These are phyloP conservation scores for Microtus richardsoni DNA, from an alignment of 2,113 vertebrate genomes.

Conservation along the genomic window DNA sequence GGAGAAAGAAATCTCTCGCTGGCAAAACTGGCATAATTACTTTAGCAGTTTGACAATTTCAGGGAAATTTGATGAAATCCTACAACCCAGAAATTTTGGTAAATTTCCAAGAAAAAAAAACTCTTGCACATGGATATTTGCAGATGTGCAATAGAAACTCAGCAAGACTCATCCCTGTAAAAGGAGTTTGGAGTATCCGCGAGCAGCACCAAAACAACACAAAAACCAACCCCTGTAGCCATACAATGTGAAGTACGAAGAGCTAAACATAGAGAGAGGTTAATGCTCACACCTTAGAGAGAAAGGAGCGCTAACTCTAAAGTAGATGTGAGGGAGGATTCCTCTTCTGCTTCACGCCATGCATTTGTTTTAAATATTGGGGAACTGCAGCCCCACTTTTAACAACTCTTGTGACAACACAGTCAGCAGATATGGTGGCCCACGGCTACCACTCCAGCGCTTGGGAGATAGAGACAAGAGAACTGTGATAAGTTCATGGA, in stretches of 20 bases:
- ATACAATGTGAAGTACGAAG: background rate
- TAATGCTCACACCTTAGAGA: background rate
- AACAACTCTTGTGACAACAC: background rate
- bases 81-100: background rate
- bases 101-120: slow-evolving; percentile 25
- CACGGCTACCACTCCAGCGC: background rate
- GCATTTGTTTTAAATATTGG: background rate
- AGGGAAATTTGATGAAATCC: background rate
- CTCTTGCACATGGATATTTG: background rate
- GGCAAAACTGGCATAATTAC: background rate
- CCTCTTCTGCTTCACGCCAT: background rate
- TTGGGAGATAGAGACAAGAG: background rate
- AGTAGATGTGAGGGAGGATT: background rate
- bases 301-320: background rate
- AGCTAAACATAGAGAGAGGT: too few relatives aligned
- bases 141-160: background rate
- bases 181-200: background rate
- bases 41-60: background rate
- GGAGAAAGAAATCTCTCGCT: background rate
- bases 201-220: background rate
- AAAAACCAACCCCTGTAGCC: too few relatives aligned
- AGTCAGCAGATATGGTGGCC: background rate
- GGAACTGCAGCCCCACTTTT: background rate
- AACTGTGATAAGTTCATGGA: background rate
- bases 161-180: background rate